A percentile compares a stretch with the other conserved stretches of the same genome.
Conservation (phyloP, 1,140 invertebrate genomes). For the Musca domestica region DNA sequence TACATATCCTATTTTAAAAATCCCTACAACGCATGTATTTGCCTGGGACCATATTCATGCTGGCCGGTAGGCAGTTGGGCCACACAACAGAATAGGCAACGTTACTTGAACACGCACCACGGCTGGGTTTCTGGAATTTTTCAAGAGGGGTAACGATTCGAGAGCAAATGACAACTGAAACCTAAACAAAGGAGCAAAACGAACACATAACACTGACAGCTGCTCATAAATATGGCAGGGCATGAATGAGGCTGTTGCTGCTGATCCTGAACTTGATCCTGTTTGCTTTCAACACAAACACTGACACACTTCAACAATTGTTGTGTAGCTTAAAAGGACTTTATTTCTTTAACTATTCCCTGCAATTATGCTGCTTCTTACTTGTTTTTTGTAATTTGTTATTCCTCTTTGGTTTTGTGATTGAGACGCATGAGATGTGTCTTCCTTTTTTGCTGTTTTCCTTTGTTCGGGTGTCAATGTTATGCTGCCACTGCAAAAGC, state of each 20-base stretch:
- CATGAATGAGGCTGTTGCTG: conserved; percentile 8
- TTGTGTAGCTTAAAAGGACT: no score
- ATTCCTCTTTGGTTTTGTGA: background rate
- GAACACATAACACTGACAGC: background rate
- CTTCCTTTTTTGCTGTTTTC: background rate
- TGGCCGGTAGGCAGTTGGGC: no score
- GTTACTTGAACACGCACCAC: no score
- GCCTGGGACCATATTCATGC: no score
- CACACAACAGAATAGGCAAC: no score
- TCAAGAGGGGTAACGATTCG: no score
- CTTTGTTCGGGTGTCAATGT: background rate
- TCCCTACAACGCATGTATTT: no score
- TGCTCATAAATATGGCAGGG: conserved; percentile 4
- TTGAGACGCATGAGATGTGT: background rate
- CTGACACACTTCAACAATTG: background rate
- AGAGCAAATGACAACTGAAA: background rate
- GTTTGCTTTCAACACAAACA: background rate
- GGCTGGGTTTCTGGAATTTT: no score
- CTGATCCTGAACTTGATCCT: conserved; percentile 20
- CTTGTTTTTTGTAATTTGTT: background rate
- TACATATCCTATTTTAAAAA: no score
- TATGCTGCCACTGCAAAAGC: background rate
- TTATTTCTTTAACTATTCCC: no score
- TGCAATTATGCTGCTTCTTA: background rate
- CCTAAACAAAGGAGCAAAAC: background rate